Conservation (phyloP, 2,888 invertebrate genomes). For the Ametastegia equiseti region DNA sequence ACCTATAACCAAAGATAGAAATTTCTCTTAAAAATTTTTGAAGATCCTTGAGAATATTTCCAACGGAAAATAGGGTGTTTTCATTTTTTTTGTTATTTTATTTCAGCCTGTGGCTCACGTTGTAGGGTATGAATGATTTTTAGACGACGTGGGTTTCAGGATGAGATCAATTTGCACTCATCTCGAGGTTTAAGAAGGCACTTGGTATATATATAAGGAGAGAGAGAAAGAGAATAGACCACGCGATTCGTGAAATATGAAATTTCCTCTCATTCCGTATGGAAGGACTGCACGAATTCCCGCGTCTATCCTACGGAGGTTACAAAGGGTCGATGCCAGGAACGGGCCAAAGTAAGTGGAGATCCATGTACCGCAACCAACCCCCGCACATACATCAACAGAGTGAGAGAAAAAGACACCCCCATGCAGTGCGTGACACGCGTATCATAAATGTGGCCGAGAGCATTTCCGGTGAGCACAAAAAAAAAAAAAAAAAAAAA, state of each 20-base stretch:
- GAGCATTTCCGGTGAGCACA: neutral
- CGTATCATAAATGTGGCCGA: constrained; percentile 21
- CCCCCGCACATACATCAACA: constrained; percentile 23
- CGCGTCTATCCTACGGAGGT: constrained; percentile 12
- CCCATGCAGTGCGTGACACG: constrained; percentile 29
- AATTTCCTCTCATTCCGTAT: neutral
- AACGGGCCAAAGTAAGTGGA: constrained; percentile 36
- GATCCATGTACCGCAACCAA: constrained; percentile 27
- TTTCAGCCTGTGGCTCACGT: neutral
- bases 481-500: neutral
- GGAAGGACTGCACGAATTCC: neutral
- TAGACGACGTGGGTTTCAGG: neutral
- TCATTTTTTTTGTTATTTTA: no score
- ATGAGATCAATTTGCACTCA: neutral
- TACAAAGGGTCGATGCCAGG: constrained; percentile 1
- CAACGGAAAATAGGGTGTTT: no score
- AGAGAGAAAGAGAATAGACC: neutral
- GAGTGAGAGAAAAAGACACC: neutral
- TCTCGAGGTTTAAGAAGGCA: neutral
- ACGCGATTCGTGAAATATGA: neutral
- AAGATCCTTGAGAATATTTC: no score
- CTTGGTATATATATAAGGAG: neutral
- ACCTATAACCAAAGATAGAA: no score
- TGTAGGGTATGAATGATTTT: neutral
- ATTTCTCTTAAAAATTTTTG: no score